A percentile compares a stretch with the other conserved stretches of the same genome.
These are phyloP conservation scores for Acrocyrtus sp. DNA, from an alignment of 2,888 invertebrate species.

Conservation along the genomic window DNA sequence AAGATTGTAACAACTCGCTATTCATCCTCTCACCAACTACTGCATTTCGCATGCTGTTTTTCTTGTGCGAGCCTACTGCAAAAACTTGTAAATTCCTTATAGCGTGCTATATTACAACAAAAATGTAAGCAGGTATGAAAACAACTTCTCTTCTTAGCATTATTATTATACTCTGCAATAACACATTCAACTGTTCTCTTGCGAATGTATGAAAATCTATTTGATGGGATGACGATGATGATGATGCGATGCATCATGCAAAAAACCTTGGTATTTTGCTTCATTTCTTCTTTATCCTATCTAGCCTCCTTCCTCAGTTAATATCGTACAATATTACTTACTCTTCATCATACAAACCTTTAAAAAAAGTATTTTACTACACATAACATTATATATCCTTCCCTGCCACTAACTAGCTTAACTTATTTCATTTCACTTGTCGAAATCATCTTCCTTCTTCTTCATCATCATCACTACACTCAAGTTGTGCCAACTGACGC, in stretches of 20 bases:
- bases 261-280: too few relatives aligned
- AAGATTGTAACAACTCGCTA: not conserved
- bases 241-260: slow-evolving; percentile 42
- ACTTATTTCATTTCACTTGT: slow-evolving; percentile 22
- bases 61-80: not conserved
- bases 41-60: not conserved
- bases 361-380: not conserved
- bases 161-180: not conserved
- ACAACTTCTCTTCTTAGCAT: not conserved
- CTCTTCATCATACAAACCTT: too few relatives aligned
- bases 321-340: too few relatives aligned
- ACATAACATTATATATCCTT: slow-evolving; percentile 1
- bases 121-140: slow-evolving; percentile 4
- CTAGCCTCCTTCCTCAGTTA: not conserved
- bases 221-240: slow-evolving; percentile 29
- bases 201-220: slow-evolving; percentile 40
- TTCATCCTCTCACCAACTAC: slow-evolving; percentile 8
- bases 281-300: not conserved
- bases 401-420: too few relatives aligned
- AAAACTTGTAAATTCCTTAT: not conserved
- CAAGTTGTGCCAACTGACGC: slow-evolving; percentile 48
- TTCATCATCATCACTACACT: slow-evolving; percentile 30
- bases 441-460: slow-evolving; percentile 19
- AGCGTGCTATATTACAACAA: not conserved
- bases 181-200: not conserved